Conservation (phyloP, 2,113 vertebrate species). For the Oreochromis niloticus region DNA sequence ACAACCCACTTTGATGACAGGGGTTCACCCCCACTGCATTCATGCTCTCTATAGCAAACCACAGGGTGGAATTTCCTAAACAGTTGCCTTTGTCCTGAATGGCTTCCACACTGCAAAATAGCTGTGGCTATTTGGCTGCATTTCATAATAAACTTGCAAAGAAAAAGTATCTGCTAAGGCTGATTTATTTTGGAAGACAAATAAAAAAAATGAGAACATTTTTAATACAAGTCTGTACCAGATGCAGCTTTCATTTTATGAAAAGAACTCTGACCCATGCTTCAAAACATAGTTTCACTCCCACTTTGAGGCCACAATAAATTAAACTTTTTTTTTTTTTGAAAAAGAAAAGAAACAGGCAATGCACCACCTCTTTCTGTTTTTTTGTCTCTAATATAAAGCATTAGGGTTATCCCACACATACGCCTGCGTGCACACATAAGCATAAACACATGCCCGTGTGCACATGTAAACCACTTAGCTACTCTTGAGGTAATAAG, state of each 20-base stretch:
- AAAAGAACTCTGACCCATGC: neutral
- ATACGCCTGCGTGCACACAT: neutral
- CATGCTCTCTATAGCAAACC: slow-evolving; percentile 2
- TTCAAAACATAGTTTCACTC: neutral
- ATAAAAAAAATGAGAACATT: fast-evolving
- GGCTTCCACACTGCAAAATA: neutral
- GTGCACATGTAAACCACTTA: neutral
- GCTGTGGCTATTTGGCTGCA: neutral
- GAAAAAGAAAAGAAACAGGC: neutral
- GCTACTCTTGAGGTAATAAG: slow-evolving; percentile 42
- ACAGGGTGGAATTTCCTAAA: slow-evolving; percentile 37
- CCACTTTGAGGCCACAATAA: neutral
- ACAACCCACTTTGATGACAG: slow-evolving; percentile 45
- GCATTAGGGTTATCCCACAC: neutral
- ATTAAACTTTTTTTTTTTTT: neutral
- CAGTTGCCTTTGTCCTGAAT: slow-evolving; percentile 4
- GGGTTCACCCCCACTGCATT: slow-evolving; percentile 16
- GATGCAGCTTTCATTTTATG: neutral
- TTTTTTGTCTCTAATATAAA: neutral
- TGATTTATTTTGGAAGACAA: neutral
- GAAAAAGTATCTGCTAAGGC: neutral
- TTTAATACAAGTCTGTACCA: neutral
- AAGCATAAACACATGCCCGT: neutral
- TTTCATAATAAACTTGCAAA: neutral
- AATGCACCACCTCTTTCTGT: neutral